Percentiles rank a stretch among this genome's conserved stretches.
These are phyloP conservation scores for Melinaea menophilus DNA, from an alignment of 2,888 invertebrate genomes.

Conservation along the genomic window DNA sequence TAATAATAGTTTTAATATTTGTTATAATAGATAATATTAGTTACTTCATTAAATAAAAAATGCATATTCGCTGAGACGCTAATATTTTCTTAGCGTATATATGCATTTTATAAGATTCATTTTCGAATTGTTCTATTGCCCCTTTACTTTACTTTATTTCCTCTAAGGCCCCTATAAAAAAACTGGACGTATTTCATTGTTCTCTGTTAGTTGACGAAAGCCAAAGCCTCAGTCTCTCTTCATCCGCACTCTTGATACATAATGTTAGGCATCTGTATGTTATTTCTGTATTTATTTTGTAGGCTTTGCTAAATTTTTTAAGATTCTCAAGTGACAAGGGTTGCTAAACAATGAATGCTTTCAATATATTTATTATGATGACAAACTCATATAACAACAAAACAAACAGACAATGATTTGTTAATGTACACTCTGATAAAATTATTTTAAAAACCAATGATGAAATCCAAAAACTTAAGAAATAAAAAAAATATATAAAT, in stretches of 20 bases:
- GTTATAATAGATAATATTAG: slow-evolving; percentile 17
- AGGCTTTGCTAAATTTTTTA: slow-evolving; percentile 79
- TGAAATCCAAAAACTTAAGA: too few species aligned
- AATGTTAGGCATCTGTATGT: slow-evolving; percentile 86
- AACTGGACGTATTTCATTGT: slow-evolving; percentile 95
- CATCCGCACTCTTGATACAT: slow-evolving; percentile 85
- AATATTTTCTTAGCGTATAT: slow-evolving; percentile 87
- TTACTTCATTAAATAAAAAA: slow-evolving; percentile 11
- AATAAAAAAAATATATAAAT: too few species aligned
- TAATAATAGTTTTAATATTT: slow-evolving; percentile 9
- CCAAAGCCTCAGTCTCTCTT: slow-evolving; percentile 81
- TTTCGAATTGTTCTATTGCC: slow-evolving; percentile 85
- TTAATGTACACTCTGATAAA: too few species aligned
- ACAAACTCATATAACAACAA: too few species aligned
- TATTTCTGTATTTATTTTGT: slow-evolving; percentile 90
- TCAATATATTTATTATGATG: slow-evolving; percentile 81
- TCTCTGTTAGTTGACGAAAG: slow-evolving; percentile 90
- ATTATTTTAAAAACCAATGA: too few species aligned
- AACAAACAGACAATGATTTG: too few species aligned
- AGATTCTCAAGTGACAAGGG: slow-evolving; percentile 77
- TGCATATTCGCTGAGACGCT: slow-evolving; percentile 71
- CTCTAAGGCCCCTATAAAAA: slow-evolving; percentile 91
- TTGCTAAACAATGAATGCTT: slow-evolving; percentile 77
- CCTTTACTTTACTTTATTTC: slow-evolving; percentile 79
- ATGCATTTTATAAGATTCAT: slow-evolving; percentile 89